Evolutionary conservation across 2,888 invertebrate species (phyloP).

Genomic region (Oeneis ivallda): DNA sequence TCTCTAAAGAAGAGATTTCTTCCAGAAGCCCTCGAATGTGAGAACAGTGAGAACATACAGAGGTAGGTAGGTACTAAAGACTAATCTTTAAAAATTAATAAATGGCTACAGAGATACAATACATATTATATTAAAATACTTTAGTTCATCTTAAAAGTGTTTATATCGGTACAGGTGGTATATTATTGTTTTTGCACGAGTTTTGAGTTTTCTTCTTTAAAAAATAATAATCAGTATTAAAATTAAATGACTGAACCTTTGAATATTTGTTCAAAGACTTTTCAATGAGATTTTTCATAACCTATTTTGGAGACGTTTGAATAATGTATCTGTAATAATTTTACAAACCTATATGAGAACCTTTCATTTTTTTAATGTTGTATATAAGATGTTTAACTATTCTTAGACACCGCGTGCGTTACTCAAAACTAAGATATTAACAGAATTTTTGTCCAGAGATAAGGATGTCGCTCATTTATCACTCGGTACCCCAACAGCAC

Average conservation of each 20-base stretch:
- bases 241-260: background rate
- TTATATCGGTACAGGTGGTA: background rate
- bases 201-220: background rate
- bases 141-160: background rate
- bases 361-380: too few relatives aligned
- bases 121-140: too few relatives aligned
- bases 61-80: too few relatives aligned
- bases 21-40: too few relatives aligned
- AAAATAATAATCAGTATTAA: slow-evolving; percentile 9
- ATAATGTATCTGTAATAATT: too few relatives aligned
- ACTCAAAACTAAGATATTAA: background rate
- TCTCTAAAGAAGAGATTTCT: too few relatives aligned
- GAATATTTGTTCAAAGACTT: background rate
- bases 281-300: background rate
- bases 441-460: background rate
- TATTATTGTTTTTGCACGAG: background rate
- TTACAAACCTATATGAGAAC: too few relatives aligned
- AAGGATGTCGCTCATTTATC: too few relatives aligned
- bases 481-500: too few relatives aligned
- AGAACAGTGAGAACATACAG: too few relatives aligned
- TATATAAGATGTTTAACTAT: background rate
- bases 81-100: too few relatives aligned
- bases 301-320: background rate
- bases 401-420: background rate
- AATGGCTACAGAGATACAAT: too few relatives aligned